Base-by-base conservation (phyloP, 2,113 vertebrate species). In the Brachirus orientalis region DNA sequence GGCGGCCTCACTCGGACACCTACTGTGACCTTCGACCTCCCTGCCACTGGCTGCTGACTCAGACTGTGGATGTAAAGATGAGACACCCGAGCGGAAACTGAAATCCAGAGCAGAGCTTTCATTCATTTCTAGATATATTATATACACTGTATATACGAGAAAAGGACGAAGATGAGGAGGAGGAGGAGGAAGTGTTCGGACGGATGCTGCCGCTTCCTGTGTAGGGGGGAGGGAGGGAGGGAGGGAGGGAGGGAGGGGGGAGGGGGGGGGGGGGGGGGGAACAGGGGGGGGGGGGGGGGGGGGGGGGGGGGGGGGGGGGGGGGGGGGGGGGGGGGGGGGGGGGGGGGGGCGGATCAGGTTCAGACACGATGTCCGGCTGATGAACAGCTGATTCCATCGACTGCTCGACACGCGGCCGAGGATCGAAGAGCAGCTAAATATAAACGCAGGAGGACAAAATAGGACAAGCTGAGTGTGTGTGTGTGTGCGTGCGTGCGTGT, bases 331-430 rank as follows among this genome's bases (percentile, higher is more conserved):
- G 6, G 17, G 47, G 20, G 11, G 8, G 44, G 8, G 10, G 33
- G 17, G 33, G 53, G 14, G 18, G 19, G 16, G 68, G 35, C 3
- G 64, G 79, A 85, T 87, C 85, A 74, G 66, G 74, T 87, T 87
- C 80, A 70, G 82, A 84, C 79, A 81, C 7, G 38, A 83, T 88
- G 87, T 88, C 84, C 64, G 7, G 74, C 56, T 55, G 63, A 70
- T 58, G 13, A 74, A 48, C 64, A 4, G 63, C 73, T 83, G 72
- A 72, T 83, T 83, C 71, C 80, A 87, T 85, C 6, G 84, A 83
- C 73, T 78, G 58, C 74, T 69, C 37, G 48, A 87, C 80, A 82
- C 62, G 22, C 22, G 0, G 19, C 18, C n/a, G 18, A 53, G 76
- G 46, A 89, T 85, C 76, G 70, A 89, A 76, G 62, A 4, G 28